Percentiles rank a stretch among this genome's conserved stretches.
These are phyloP conservation scores for Aphaenogaster ashmeadi DNA, from an alignment of 1,140 invertebrate genomes.

Conservation along the genomic window DNA sequence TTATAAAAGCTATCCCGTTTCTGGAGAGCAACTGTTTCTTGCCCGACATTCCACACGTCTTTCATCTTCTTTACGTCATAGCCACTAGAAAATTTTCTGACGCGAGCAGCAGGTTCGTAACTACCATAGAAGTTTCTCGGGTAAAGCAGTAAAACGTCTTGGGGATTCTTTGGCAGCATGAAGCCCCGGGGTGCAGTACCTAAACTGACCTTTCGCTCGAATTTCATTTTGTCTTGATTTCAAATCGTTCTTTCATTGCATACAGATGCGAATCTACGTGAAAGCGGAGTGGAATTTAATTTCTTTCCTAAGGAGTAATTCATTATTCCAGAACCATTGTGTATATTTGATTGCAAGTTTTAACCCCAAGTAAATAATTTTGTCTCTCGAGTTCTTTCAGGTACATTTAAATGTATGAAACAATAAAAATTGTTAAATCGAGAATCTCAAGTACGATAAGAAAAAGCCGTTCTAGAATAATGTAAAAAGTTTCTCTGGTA, in stretches of 20 bases:
- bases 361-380: not conserved
- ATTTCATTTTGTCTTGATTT: constrained; percentile 43
- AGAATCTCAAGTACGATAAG: not conserved
- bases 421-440: constrained; percentile 25
- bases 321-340: not conserved
- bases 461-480: not conserved
- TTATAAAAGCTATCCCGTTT: constrained; percentile 73
- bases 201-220: constrained; percentile 48
- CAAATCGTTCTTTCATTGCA: constrained; percentile 7
- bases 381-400: not conserved
- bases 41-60: constrained; percentile 39
- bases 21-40: constrained; percentile 31
- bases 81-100: constrained; percentile 47
- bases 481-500: not conserved
- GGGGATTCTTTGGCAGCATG: constrained; percentile 21
- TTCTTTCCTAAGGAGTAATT: not conserved
- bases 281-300: not conserved
- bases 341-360: not conserved
- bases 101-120: constrained; percentile 37
- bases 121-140: constrained; percentile 11
- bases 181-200: constrained; percentile 17
- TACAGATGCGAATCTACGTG: not conserved
- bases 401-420: not conserved
- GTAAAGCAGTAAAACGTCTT: constrained; percentile 23
- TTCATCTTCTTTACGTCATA: constrained; percentile 43